Conservation (phyloP, 2,113 vertebrate genomes). For the Cyphomyrus plagiostoma region DNA sequence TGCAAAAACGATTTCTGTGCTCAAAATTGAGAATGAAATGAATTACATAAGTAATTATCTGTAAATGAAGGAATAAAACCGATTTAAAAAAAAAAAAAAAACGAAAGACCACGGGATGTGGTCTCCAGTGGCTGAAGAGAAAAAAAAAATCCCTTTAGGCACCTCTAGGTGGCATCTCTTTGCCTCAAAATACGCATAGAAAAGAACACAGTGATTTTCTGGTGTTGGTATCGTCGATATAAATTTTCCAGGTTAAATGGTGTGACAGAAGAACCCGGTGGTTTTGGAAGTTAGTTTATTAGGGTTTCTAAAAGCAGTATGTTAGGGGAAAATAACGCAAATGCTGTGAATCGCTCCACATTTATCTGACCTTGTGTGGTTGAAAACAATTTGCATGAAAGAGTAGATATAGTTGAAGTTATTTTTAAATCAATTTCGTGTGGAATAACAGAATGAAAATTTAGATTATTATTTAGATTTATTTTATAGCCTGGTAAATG, state of each 20-base stretch:
- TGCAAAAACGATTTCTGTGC: background rate
- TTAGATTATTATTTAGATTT: background rate
- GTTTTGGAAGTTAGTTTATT: background rate
- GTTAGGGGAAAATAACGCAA: background rate
- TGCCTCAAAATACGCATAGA: background rate
- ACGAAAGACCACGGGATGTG: background rate
- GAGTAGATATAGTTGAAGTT: background rate
- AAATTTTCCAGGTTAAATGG: background rate
- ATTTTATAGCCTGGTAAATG: background rate
- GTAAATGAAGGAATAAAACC: background rate
- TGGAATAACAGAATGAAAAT: background rate
- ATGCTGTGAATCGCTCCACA: background rate
- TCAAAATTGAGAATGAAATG: background rate
- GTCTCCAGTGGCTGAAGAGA: background rate
- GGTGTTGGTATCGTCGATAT: background rate
- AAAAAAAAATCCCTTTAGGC: background rate
- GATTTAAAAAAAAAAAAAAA: background rate
- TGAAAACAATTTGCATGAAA: background rate
- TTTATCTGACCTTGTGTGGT: background rate
- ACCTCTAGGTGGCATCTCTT: background rate
- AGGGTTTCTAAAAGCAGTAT: background rate
- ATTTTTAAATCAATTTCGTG: background rate
- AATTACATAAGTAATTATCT: background rate
- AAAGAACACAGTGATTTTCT: background rate
- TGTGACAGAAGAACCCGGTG: background rate